Evolutionary conservation across 1,140 invertebrate genomes (phyloP).

Genomic region (Glomeris maerens): DNA sequence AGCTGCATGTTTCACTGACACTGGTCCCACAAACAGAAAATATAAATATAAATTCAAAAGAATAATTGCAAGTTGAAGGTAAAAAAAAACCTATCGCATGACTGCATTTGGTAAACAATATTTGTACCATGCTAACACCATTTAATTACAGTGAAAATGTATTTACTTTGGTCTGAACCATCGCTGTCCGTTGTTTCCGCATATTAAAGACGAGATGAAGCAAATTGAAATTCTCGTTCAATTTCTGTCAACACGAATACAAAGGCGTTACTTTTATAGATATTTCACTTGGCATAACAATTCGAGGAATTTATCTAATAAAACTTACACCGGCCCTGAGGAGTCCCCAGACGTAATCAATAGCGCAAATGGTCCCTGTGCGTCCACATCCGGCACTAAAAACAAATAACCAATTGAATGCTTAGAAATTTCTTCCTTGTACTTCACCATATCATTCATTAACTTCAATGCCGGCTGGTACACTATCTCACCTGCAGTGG

Average conservation of each 20-base stretch:
- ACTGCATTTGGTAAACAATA: no score
- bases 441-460: no score
- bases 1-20: no score
- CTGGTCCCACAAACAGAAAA: no score
- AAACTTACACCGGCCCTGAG: conserved; percentile 39
- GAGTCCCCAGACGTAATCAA: conserved; percentile 47
- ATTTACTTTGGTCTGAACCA: conserved; percentile 40
- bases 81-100: no score
- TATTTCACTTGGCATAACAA: background rate
- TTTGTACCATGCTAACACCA: no score
- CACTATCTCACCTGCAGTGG: conserved; percentile 38
- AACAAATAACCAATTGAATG: conserved; percentile 12
- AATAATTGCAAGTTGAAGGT: no score
- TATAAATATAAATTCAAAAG: no score
- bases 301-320: conserved; percentile 1
- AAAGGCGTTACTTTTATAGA: background rate
- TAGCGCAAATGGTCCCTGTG: conserved; percentile 51
- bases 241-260: conserved; percentile 32
- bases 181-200: conserved; percentile 43
- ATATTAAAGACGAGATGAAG: conserved; percentile 41
- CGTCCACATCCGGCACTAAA: conserved; percentile 47
- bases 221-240: conserved; percentile 40
- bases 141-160: no score
- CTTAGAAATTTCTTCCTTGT: conserved; percentile 13
- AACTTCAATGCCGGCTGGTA: background rate